Conservation (phyloP, 2,797 vertebrate species). For the Bucorvus abyssinicus region DNA sequence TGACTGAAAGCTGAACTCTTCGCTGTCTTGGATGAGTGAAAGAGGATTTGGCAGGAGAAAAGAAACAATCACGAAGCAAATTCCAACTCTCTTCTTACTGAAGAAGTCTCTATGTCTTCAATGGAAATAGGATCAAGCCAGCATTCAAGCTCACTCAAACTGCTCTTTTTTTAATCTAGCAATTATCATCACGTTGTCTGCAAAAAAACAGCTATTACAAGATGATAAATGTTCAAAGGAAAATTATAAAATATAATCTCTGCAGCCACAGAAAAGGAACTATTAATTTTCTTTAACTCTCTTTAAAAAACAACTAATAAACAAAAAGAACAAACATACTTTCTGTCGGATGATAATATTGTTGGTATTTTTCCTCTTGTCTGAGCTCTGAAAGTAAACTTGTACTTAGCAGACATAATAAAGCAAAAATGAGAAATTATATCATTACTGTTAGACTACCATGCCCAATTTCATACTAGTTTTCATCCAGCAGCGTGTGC, state of each 20-base stretch:
- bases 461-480: neutral
- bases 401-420: slow-evolving; percentile 15
- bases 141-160: neutral
- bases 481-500: neutral
- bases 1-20: slow-evolving; percentile 15
- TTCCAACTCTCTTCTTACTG: neutral
- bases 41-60: slow-evolving; percentile 50
- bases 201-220: slow-evolving; percentile 50
- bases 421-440: slow-evolving; percentile 30
- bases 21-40: slow-evolving; percentile 12
- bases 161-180: neutral
- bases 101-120: slow-evolving; percentile 20
- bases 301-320: neutral
- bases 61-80: slow-evolving; percentile 6
- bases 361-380: neutral
- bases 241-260: slow-evolving; percentile 36
- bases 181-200: slow-evolving; percentile 44
- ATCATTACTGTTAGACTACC: slow-evolving; percentile 1
- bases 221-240: slow-evolving; percentile 39
- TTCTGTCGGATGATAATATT: neutral
- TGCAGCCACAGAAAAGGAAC: neutral
- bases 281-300: slow-evolving; percentile 16
- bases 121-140: neutral
- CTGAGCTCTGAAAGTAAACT: slow-evolving; percentile 23
- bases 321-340: neutral